Evolutionary conservation across 2,113 vertebrate genomes (phyloP), one percentile per base, ranked within the genome.

Genomic region (Ochotona princeps): DNA sequence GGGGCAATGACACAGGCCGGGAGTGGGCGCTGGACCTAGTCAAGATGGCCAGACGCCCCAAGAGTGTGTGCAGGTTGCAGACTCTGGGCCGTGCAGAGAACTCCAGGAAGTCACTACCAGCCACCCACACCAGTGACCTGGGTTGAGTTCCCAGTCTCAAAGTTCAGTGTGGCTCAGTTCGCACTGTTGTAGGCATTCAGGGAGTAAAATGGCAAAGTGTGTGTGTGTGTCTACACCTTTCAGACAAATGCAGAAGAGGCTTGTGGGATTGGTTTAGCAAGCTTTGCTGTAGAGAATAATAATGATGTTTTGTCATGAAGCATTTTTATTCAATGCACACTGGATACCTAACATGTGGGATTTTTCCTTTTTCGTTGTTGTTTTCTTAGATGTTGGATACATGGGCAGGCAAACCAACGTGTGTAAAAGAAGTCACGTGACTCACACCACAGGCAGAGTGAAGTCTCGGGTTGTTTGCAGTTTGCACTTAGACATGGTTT

Each of bases 361-460:
- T 44, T 44, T 44, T 44, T 44, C 32, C 35, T 28, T n/a, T 7
- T 51, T 30, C 79, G 20, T 85, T 30, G 79, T 89, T 66, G 21
- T 20, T 21, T 57, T 35, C 47, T 57, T 51, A 35, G 84, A 73
- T 54, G 70, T n/a, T 65, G 67, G 13, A 26, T 44, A 17, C n/a
- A 63, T 57, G 30, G 78, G 69, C 26, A 81, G 23, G 82, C 73
- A 25, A 66, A 85, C 38, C 11, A 6, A 13, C 15, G n/a, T 30
- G 10, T 35, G 2, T 7, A 1, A 6, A 30, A 1, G 4, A 49
- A 2, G 26, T 1, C 18, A 21, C 7, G 32, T 23, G 32, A 61
- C 86, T 79, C 66, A 79, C 11, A 6, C 20, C 25, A 90, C 3
- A 54, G 20, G 83, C 9, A 57, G 21, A 0, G 18, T 47, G 28